Evolutionary conservation across 1,140 invertebrate genomes (phyloP).

Genomic region (silkworm (Bombyx mori)): DNA sequence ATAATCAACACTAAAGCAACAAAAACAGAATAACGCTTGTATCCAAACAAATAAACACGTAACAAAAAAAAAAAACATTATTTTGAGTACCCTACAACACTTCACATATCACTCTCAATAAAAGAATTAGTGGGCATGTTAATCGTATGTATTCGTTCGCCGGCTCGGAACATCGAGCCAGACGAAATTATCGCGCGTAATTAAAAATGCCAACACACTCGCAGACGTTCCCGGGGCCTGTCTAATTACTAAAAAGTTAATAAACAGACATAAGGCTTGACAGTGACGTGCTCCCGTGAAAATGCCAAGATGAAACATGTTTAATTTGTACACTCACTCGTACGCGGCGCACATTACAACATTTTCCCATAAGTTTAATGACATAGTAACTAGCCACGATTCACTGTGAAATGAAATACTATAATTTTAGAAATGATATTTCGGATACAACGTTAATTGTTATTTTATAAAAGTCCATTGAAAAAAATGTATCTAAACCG

Average conservation of each 20-base stretch:
- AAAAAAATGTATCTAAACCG: too few relatives aligned
- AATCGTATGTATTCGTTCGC: constrained; percentile 15
- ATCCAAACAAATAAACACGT: not conserved
- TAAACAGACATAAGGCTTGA: constrained; percentile 58
- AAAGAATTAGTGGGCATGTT: not conserved
- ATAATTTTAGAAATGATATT: too few relatives aligned
- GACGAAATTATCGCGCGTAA: constrained; percentile 51
- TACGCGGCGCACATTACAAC: not conserved
- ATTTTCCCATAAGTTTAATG: too few relatives aligned
- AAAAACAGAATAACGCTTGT: not conserved
- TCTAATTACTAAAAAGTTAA: constrained; percentile 71
- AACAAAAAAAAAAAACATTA: not conserved
- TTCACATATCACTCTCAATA: not conserved
- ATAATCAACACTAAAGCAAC: too few relatives aligned
- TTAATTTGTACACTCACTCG: constrained; percentile 58
- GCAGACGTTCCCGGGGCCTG: constrained; percentile 39
- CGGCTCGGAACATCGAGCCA: constrained; percentile 18
- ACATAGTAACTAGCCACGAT: too few relatives aligned
- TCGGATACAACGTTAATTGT: too few relatives aligned
- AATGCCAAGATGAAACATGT: constrained; percentile 67
- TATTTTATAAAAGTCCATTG: too few relatives aligned
- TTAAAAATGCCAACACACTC: constrained; percentile 64
- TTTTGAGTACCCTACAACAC: not conserved
- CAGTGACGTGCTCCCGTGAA: constrained; percentile 60
- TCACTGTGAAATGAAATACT: too few relatives aligned